These are phyloP conservation scores for Erythrolamprus reginae DNA, from an alignment of 2,113 vertebrate species.

Conservation along the genomic window DNA sequence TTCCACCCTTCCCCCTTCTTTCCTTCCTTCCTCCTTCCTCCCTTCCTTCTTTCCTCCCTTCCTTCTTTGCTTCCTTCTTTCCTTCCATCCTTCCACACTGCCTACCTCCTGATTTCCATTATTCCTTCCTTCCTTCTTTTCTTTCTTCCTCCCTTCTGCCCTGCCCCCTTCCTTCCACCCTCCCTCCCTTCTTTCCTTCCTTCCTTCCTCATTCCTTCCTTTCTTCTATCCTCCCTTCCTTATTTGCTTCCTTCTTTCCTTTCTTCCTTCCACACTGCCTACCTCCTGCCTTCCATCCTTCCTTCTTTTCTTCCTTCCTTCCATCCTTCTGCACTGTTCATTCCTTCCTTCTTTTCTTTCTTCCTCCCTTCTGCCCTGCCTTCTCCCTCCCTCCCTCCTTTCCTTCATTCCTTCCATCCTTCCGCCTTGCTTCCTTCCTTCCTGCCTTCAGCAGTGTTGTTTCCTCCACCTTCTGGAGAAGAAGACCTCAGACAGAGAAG, in stretches of 20 bases:
- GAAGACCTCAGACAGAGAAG: background rate
- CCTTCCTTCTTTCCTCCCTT: background rate
- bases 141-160: background rate
- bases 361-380: background rate
- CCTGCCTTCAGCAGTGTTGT: background rate
- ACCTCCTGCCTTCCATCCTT: too few relatives aligned
- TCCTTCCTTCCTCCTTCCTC: background rate
- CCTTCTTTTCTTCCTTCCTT: too few relatives aligned
- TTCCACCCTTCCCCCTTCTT: background rate
- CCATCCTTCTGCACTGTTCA: too few relatives aligned
- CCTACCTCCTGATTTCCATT: too few relatives aligned
- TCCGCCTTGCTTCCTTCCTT: background rate
- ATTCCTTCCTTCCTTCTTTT: too few relatives aligned
- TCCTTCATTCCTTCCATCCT: background rate
- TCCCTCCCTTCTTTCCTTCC: too few relatives aligned
- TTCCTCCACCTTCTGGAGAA: background rate
- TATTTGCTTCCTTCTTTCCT: too few relatives aligned
- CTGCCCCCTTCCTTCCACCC: background rate
- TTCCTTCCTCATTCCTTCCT: background rate
- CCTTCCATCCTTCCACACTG: too few relatives aligned
- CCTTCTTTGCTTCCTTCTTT: background rate
- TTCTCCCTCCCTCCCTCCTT: background rate
- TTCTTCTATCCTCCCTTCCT: background rate
- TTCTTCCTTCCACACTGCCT: background rate
- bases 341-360: background rate